Percentiles rank a stretch among this genome's conserved stretches.
Evolutionary conservation across 2,113 vertebrate genomes (phyloP).

Genomic region (Tretioscincus oriximinensis): DNA sequence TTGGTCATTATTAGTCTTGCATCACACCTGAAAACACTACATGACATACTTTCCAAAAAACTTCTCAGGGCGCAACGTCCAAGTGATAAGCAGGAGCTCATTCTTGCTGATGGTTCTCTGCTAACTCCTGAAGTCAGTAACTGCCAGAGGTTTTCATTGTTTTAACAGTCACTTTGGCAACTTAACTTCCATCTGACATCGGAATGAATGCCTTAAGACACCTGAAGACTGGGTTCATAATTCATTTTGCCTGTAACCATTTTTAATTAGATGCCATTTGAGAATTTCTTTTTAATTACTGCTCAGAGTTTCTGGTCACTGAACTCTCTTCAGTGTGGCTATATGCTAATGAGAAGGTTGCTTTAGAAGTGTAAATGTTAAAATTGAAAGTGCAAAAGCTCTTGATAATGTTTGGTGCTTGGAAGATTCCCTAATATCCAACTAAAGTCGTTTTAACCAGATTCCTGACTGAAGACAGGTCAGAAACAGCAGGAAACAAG

Average conservation of each 20-base stretch:
- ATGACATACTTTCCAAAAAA: neutral
- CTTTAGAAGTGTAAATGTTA: conserved; percentile 58
- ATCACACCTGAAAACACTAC: neutral
- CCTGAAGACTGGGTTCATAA: conserved; percentile 64
- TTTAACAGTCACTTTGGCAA: conserved; percentile 47
- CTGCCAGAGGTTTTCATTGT: conserved; percentile 15
- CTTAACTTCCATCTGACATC: conserved; percentile 34
- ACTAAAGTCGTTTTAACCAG: conserved; percentile 38
- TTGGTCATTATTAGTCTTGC: neutral
- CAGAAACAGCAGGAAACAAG: neutral
- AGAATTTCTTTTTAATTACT: conserved; percentile 69
- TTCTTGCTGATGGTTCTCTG: conserved; percentile 37
- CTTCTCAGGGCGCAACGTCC: neutral
- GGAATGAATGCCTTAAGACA: conserved; percentile 53
- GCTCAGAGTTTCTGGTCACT: conserved; percentile 68
- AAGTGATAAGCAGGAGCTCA: neutral
- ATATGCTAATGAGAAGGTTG: conserved; percentile 59
- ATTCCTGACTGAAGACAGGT: neutral
- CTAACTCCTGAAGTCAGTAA: conserved; percentile 53
- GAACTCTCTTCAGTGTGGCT: conserved; percentile 59
- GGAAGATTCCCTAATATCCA: conserved; percentile 29
- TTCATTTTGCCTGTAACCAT: conserved; percentile 71
- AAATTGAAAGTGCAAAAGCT: conserved; percentile 50
- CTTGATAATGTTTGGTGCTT: conserved; percentile 35
- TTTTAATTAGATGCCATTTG: conserved; percentile 76